Percentiles rank a stretch among this genome's conserved stretches.
Evolutionary conservation across 2,113 vertebrate species (phyloP).

Genomic region (Carettochelys insculpta): DNA sequence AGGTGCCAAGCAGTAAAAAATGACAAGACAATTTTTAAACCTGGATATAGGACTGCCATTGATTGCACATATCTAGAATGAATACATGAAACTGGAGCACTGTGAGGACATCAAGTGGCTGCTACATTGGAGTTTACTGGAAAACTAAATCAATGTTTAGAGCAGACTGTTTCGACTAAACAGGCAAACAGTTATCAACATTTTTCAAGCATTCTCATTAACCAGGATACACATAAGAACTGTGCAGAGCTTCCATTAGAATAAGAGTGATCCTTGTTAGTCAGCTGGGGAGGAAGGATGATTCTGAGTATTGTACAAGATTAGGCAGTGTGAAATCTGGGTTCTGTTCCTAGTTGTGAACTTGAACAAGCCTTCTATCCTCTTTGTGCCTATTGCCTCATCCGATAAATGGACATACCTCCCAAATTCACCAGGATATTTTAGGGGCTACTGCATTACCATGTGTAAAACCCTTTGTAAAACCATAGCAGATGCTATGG

Average conservation of each 20-base stretch:
- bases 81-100: background rate
- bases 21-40: background rate
- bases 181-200: no score
- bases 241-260: background rate
- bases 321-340: background rate
- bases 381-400: background rate
- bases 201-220: background rate
- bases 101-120: background rate
- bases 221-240: background rate
- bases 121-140: background rate
- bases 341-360: background rate
- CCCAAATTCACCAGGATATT: background rate
- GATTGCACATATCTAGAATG: background rate
- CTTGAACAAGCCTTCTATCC: background rate
- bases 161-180: background rate
- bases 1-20: background rate
- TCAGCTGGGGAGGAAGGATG: background rate
- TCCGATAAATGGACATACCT: background rate
- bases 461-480: background rate
- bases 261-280: background rate
- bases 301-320: background rate
- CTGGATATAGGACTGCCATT: background rate
- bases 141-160: background rate
- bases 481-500: background rate
- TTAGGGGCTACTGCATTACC: background rate